These are phyloP conservation scores for Agelas oroides DNA, from an alignment of 37 sponge, comb jelly and placozoan species.

Conservation along the genomic window DNA sequence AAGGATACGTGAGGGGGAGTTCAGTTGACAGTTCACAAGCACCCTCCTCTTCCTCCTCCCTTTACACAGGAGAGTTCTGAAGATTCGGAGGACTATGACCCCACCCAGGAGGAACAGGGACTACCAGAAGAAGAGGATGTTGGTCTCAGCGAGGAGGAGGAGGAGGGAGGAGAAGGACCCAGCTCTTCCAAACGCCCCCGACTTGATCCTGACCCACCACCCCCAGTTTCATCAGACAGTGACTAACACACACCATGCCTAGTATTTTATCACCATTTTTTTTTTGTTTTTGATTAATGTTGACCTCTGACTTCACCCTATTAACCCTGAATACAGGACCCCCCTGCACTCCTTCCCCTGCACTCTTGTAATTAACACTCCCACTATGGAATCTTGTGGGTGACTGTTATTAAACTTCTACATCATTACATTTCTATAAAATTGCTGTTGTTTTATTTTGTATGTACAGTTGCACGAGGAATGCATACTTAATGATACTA, in stretches of 20 bases:
- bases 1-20: neutral
- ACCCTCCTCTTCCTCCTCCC: neutral
- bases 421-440: too few relatives aligned
- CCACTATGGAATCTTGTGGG: too few relatives aligned
- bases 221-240: neutral
- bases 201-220: slow-evolving; percentile 7
- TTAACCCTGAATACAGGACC: too few relatives aligned
- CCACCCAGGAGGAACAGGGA: slow-evolving; percentile 50
- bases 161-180: slow-evolving; percentile 11
- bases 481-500: too few relatives aligned
- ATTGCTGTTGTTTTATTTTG: too few relatives aligned
- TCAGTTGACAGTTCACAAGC: neutral
- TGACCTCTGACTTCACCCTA: too few relatives aligned
- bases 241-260: too few relatives aligned
- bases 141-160: slow-evolving; percentile 22
- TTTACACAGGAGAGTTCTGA: slow-evolving; percentile 32
- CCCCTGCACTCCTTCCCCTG: too few relatives aligned
- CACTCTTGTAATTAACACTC: too few relatives aligned
- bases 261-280: neutral
- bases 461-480: too few relatives aligned
- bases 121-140: slow-evolving; percentile 20
- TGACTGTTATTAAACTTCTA: too few relatives aligned
- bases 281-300: neutral
- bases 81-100: slow-evolving; percentile 68
- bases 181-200: slow-evolving; percentile 18